phyloP scores from a whole-genome alignment of 1,140 invertebrate species.

The Heliconius eleuchia region DNA sequence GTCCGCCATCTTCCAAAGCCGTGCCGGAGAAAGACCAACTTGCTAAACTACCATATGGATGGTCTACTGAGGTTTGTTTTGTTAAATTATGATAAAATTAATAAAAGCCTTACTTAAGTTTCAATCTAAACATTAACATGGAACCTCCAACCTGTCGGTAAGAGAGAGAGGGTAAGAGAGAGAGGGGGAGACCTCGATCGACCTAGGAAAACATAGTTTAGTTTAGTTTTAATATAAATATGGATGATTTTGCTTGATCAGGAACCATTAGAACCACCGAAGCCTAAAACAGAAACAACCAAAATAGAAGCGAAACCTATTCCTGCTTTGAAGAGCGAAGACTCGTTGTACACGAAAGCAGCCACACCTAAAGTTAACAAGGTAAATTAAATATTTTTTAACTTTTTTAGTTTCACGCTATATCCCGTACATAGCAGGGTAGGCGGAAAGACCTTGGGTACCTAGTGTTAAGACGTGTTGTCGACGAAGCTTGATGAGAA shows the following conservation, averaged over 20 bases:
- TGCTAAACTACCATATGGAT: slow-evolving; percentile 77
- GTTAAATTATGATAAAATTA: neutral
- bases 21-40: slow-evolving; percentile 80
- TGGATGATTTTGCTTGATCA: slow-evolving; percentile 26
- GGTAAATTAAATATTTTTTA: slow-evolving; percentile 37
- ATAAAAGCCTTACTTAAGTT: too few species aligned
- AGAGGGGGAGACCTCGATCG: too few species aligned
- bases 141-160: too few species aligned
- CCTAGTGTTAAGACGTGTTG: too few species aligned
- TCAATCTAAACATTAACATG: too few species aligned
- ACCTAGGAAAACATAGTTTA: too few species aligned
- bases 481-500: too few species aligned
- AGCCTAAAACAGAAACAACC: slow-evolving; percentile 55
- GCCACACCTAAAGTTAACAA: slow-evolving; percentile 66
- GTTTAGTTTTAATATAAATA: too few species aligned
- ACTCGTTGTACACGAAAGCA: slow-evolving; percentile 70
- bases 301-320: slow-evolving; percentile 65
- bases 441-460: too few species aligned
- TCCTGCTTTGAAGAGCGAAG: slow-evolving; percentile 64
- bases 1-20: slow-evolving; percentile 68
- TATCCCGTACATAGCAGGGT: too few species aligned
- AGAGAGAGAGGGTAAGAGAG: too few species aligned
- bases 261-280: slow-evolving; percentile 58
- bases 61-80: slow-evolving; percentile 71
- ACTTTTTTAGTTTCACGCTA: too few species aligned